phyloP scores from a whole-genome alignment of 1,140 invertebrate genomes.

The Portunus trituberculatus region DNA sequence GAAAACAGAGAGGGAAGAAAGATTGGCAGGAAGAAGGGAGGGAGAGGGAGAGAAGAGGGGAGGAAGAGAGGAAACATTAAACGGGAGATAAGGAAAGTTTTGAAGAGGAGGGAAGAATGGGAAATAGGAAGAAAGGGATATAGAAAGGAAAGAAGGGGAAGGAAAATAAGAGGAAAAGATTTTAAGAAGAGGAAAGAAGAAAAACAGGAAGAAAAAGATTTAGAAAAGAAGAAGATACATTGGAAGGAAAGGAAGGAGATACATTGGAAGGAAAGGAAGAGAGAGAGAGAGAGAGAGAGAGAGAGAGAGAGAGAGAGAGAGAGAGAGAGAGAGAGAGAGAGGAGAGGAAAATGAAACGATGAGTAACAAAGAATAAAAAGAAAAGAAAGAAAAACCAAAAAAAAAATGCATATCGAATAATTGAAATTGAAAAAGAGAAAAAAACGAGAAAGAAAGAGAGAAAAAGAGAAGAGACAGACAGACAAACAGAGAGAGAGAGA shows the following conservation, averaged over 20 bases:
- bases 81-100: neutral
- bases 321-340: neutral
- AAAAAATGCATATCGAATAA: too few relatives aligned
- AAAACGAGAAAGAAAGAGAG: too few relatives aligned
- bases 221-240: neutral
- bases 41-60: neutral
- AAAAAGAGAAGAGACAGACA: too few relatives aligned
- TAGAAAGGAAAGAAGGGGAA: neutral
- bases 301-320: too few relatives aligned
- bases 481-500: too few relatives aligned
- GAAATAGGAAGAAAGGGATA: too few relatives aligned
- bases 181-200: neutral
- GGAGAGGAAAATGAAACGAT: neutral
- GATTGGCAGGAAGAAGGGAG: neutral
- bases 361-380: neutral
- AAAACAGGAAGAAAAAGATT: neutral
- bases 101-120: neutral
- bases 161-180: neutral
- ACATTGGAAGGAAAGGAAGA: neutral
- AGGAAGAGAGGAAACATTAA: too few relatives aligned
- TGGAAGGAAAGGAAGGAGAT: neutral
- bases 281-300: neutral
- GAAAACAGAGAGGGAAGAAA: neutral
- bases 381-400: too few relatives aligned
- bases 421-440: too few relatives aligned